Conservation (phyloP, 1,140 invertebrate genomes). For the Saccostrea cuccullata region DNA sequence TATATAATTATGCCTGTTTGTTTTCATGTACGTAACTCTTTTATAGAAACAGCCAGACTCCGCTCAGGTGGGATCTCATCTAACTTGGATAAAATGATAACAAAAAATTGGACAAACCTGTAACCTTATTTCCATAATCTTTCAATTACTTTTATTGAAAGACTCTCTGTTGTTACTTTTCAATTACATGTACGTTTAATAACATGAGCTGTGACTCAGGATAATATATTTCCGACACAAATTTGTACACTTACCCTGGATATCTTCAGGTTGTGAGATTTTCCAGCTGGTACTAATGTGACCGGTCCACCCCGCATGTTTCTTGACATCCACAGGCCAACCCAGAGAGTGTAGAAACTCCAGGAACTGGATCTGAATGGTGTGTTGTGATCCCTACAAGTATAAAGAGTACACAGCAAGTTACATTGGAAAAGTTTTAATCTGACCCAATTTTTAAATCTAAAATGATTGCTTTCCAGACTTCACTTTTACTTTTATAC, state of each 20-base stretch:
- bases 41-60: no score
- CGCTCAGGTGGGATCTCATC: no score
- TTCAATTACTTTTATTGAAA: no score
- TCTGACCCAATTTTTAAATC: not conserved
- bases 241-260: conserved; percentile 60
- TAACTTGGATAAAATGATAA: no score
- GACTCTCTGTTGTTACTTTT: no score
- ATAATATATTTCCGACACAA: no score
- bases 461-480: not conserved
- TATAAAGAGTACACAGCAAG: not conserved
- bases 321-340: conserved; percentile 89
- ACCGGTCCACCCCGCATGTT: conserved; percentile 94
- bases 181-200: no score
- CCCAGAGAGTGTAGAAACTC: conserved; percentile 91
- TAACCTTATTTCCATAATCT: no score
- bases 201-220: no score
- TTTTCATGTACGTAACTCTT: no score
- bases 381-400: conserved; percentile 78
- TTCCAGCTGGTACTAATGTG: conserved; percentile 89
- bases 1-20: no score
- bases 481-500: not conserved
- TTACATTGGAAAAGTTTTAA: not conserved
- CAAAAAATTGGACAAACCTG: no score
- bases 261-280: conserved; percentile 71
- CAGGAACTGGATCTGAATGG: conserved; percentile 86